A percentile compares a stretch with the other conserved stretches of the same genome.
These are phyloP conservation scores for Chrysocyon brachyurus DNA, from an alignment of 2,797 vertebrate species.

Conservation along the genomic window DNA sequence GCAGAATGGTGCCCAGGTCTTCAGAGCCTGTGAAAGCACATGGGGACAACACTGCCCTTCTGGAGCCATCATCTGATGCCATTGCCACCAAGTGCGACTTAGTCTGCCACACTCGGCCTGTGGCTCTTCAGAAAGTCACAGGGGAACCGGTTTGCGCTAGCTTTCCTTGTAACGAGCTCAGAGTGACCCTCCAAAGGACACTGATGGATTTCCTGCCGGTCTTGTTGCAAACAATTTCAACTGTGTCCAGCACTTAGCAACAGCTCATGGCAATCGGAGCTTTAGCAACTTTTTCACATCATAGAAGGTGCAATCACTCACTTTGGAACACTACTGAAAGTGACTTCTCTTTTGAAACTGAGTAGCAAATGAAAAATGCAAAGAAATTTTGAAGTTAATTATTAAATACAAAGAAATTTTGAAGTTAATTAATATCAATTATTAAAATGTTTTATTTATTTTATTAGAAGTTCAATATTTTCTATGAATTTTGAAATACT, in stretches of 20 bases:
- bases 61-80: neutral
- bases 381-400: conserved; percentile 89
- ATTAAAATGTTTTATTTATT: conserved; percentile 94
- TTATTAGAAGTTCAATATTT: conserved; percentile 96
- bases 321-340: conserved; percentile 89
- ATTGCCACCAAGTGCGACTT: neutral
- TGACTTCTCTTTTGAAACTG: conserved; percentile 86
- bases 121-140: conserved; percentile 77
- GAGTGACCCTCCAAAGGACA: neutral
- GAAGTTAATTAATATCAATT: conserved; percentile 92
- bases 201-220: conserved; percentile 1
- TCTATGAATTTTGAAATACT: conserved; percentile 93
- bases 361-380: conserved; percentile 88
- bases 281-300: conserved; percentile 86
- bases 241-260: conserved; percentile 85
- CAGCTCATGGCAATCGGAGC: conserved; percentile 83
- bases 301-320: conserved; percentile 86
- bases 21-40: conserved; percentile 78
- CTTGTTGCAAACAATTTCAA: conserved; percentile 73
- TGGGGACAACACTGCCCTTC: conserved; percentile 65
- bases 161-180: neutral
- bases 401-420: conserved; percentile 88
- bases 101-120: conserved; percentile 75
- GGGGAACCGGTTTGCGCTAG: neutral
- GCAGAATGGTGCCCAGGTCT: conserved; percentile 82